Evolutionary conservation across 2,797 vertebrate genomes (phyloP), one percentile per base, ranked within the genome.

Genomic region (Anableps anableps): DNA sequence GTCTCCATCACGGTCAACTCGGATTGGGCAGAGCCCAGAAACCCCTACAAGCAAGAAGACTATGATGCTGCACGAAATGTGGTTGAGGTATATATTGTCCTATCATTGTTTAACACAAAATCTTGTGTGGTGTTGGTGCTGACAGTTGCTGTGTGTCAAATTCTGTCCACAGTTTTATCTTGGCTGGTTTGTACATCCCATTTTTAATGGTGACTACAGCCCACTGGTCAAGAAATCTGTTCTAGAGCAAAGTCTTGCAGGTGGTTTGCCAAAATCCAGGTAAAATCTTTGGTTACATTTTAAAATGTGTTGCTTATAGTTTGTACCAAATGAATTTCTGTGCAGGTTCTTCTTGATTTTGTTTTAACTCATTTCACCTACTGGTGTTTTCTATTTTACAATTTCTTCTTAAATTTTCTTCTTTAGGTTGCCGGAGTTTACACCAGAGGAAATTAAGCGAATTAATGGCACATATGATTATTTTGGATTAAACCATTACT

Each of bases 401-500:
- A 2, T 3, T 62, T 71, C 26, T 17, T 17, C 50, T 72, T 41
- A 0, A 62, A 72, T 86, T 34, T 31, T 77, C 26, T 89, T 1
- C 21, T 66, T 5, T 1, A 99, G 98, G 70, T 96, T 99, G 79
- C 98, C 98, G 19, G 97, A 98, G 92, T 99, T 99, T 86, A 98
- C 97, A 7, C 96, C 97, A 21, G 95, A 92, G 26, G 97, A 99
- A 89, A 96, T 98, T 79, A 91, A 87, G 73, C 96, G 96, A 92
- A 97, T 99, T 91, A 98, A 97, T 43, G 98, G 98, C 23, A 99
- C 98, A 4, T 95, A 97, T 58, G 98, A 99, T 91, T 99, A 95
- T 88, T 99, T 99, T 81, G 98, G 98, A 0, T 96, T 99, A 72
- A 99, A 99, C 90, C 97, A 99, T 91, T 99, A 99, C 51, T 98